Evolutionary conservation across 2,888 invertebrate genomes (phyloP).

Genomic region (Melieria crassipennis): DNA sequence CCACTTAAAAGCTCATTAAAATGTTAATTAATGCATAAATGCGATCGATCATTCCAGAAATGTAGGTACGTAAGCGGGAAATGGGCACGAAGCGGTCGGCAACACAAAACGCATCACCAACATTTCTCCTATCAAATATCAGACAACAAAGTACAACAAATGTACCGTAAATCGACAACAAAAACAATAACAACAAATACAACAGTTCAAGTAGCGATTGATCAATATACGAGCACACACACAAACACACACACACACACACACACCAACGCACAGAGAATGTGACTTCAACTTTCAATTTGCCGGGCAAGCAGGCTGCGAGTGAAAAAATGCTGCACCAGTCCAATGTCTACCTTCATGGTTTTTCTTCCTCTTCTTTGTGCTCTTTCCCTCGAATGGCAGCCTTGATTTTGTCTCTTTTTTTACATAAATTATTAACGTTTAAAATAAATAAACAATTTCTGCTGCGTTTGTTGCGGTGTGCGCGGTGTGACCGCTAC

Average conservation of each 20-base stretch:
- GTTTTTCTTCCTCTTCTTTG: not conserved
- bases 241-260: constrained; percentile 12
- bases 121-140: not conserved
- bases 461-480: not conserved
- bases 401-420: not conserved
- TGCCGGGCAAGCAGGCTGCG: no score
- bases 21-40: constrained; percentile 46
- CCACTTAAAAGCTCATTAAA: constrained; percentile 40
- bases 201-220: constrained; percentile 8
- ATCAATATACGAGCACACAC: constrained; percentile 3
- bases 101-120: constrained; percentile 18
- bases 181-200: constrained; percentile 10
- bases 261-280: not conserved
- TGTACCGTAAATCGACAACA: constrained; percentile 41
- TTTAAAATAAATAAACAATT: constrained; percentile 52
- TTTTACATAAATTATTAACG: constrained; percentile 60
- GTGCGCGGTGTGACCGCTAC: no score
- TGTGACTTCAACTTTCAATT: not conserved
- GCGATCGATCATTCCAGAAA: constrained; percentile 37
- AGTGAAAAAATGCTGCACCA: constrained; percentile 20
- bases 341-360: not conserved
- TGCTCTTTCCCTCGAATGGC: not conserved
- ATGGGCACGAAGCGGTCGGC: not conserved
- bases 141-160: constrained; percentile 7
- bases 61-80: constrained; percentile 22